A percentile compares a stretch with the other conserved stretches of the same genome.
phyloP scores from a whole-genome alignment of 2,888 invertebrate species.

The Agonum fuliginosum region DNA sequence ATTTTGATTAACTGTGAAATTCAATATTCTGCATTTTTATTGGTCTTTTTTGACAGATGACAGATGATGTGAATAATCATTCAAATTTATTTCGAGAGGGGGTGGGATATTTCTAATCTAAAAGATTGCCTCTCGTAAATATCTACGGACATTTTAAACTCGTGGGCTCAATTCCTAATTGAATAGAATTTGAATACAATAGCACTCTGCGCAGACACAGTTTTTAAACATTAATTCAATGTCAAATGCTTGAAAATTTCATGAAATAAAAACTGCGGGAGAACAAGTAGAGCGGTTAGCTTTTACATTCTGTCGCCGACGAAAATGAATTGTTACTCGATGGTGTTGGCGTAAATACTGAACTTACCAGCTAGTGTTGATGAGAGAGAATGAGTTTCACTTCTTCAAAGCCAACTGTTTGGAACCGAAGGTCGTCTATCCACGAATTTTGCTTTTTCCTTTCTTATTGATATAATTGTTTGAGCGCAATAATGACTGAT shows the following conservation, averaged over 20 bases:
- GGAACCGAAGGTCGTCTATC: slow-evolving; percentile 17
- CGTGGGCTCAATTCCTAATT: slow-evolving; percentile 17
- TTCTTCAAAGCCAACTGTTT: slow-evolving; percentile 22
- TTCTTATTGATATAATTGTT: slow-evolving; percentile 4
- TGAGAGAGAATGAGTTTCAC: slow-evolving; percentile 23
- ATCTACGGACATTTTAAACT: not conserved
- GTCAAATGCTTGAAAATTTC: slow-evolving; percentile 37
- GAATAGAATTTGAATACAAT: slow-evolving; percentile 38
- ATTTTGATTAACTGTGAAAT: too few relatives aligned
- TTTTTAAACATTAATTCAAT: slow-evolving; percentile 24
- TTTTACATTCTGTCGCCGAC: slow-evolving; percentile 31
- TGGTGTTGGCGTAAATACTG: not conserved
- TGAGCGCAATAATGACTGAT: not conserved
- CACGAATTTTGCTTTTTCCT: slow-evolving; percentile 2
- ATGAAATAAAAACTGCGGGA: slow-evolving; percentile 1
- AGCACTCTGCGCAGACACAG: not conserved
- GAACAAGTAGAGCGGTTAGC: slow-evolving; percentile 18
- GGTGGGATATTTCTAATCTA: too few relatives aligned
- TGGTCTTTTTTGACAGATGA: too few relatives aligned
- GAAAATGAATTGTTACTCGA: slow-evolving; percentile 32
- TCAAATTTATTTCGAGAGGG: too few relatives aligned
- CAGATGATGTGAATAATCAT: too few relatives aligned
- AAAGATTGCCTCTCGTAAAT: not conserved
- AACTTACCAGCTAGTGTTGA: slow-evolving; percentile 30
- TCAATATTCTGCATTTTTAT: too few relatives aligned